These are phyloP conservation scores for Chaetodon trifasciatus DNA, from an alignment of 2,797 vertebrate species.

Conservation along the genomic window DNA sequence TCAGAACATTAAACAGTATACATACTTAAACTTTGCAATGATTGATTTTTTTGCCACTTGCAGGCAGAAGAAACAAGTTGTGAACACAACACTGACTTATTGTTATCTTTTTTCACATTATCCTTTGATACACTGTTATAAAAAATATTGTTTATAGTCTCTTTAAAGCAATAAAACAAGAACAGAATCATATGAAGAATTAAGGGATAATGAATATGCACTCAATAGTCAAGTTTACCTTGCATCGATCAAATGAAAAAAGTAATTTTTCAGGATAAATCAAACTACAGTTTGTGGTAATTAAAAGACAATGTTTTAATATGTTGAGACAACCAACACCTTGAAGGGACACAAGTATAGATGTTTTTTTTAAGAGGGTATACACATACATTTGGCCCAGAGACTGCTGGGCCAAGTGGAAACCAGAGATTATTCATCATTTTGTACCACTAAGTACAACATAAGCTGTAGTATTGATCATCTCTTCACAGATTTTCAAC, in stretches of 20 bases:
- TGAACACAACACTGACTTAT: too few species aligned
- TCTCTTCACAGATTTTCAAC: constrained; percentile 34
- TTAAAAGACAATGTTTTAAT: neutral
- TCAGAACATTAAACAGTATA: neutral
- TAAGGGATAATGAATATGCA: neutral
- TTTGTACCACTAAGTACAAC: constrained; percentile 16
- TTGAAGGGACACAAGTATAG: neutral
- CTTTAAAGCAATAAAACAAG: neutral
- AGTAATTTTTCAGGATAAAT: neutral
- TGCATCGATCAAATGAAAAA: neutral
- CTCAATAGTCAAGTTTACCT: neutral
- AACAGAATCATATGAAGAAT: neutral
- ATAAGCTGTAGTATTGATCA: constrained; percentile 36
- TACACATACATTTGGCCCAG: neutral
- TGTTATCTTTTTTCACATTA: neutral
- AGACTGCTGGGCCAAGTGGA: constrained; percentile 12
- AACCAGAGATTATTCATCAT: constrained; percentile 28
- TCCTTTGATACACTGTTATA: neutral
- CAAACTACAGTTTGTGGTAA: neutral
- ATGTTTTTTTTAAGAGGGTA: neutral
- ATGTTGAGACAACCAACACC: neutral
- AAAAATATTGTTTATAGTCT: neutral
- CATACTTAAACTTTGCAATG: too few species aligned
- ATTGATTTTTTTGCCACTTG: neutral
- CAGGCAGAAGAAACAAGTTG: too few species aligned